Percentiles rank a stretch among this genome's conserved stretches.
These are phyloP conservation scores for Tetramorium simillimum DNA, from an alignment of 1,140 invertebrate species.

Conservation along the genomic window DNA sequence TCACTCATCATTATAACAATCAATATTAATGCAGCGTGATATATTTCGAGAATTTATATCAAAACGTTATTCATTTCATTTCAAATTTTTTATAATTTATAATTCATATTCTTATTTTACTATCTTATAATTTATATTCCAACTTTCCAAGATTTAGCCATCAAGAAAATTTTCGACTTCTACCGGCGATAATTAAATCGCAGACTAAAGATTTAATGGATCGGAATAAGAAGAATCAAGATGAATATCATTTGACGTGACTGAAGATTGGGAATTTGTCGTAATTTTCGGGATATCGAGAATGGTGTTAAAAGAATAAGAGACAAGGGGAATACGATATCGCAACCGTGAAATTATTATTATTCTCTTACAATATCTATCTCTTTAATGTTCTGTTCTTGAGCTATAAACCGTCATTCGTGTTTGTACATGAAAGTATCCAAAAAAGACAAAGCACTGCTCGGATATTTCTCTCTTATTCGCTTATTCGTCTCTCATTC, in stretches of 20 bases:
- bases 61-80: background rate
- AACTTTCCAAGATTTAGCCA: background rate
- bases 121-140: background rate
- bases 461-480: constrained; percentile 48
- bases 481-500: constrained; percentile 40
- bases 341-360: constrained; percentile 75
- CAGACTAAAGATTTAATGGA: background rate
- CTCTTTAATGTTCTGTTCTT: constrained; percentile 71
- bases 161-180: background rate
- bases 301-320: constrained; percentile 1
- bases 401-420: constrained; percentile 71
- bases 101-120: too few species aligned
- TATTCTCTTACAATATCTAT: constrained; percentile 75
- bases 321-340: constrained; percentile 61
- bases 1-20: too few species aligned
- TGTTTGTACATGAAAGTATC: constrained; percentile 75
- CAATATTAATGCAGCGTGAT: background rate
- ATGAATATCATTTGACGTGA: background rate
- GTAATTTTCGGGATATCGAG: background rate
- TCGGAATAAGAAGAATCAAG: background rate
- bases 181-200: background rate
- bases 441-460: constrained; percentile 71
- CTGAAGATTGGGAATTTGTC: background rate
- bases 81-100: background rate
- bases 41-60: background rate